Evolutionary conservation across 2,113 vertebrate species (phyloP), one percentile per base, ranked within the genome.

Genomic region (Okapia johnstoni): DNA sequence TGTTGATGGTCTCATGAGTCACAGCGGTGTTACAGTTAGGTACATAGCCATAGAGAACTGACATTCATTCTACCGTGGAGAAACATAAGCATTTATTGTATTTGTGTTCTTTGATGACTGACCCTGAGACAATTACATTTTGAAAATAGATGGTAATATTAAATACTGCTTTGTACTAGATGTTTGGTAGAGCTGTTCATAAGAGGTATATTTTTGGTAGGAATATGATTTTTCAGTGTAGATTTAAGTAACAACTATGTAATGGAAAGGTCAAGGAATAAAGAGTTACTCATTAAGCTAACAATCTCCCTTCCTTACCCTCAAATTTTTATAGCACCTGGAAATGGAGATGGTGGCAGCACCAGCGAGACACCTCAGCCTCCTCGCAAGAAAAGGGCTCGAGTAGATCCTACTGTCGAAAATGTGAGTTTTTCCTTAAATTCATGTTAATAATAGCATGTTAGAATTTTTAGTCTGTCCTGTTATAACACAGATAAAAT

Each of bases 331-430:
- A 23, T 91, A 99, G 99, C 99, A 97, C 99, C 99, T 98, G 99
- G 99, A 85, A 99, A 99, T 97, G 99, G 99, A 89, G 99, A 99
- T 97, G 99, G 99, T 7, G 99, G 99, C 73, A 99, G 99, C 97
- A 99, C 99, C 98, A 99, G 99, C 46, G 99, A 99, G 97, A 99
- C 99, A 9, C 99, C 99, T 73, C 99, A 99, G 96, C 99, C 99
- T 70, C 99, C 99, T 21, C 99, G 99, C 87, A 99, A 99, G 99
- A 99, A 99, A 98, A 99, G 99, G 97, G 99, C 99, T 76, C 99
- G 99, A 7, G 99, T 99, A 63, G 99, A 99, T 92, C 99, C 99
- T 7, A 99, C 99, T 0, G 99, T 99, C 54, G 99, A 99, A 97
- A 99, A 99, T 70, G 99, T 99, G 99, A 93, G 99, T 98, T 77